Conservation (phyloP, 2,113 vertebrate species). For the Aptenodytes forsteri region DNA sequence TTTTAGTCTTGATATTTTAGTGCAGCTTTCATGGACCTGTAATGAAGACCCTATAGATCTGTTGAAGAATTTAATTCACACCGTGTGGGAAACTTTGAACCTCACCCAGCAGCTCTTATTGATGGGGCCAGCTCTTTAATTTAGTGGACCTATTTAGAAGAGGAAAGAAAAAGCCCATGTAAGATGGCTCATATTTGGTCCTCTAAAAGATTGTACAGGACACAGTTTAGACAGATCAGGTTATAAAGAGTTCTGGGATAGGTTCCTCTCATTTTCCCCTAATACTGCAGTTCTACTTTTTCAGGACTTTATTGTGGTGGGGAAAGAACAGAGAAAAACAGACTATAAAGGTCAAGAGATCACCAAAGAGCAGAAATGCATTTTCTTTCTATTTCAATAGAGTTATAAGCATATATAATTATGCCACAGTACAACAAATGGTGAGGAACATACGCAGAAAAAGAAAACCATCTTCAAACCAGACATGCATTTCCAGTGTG, state of each 20-base stretch:
- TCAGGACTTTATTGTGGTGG: neutral
- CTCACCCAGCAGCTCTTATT: neutral
- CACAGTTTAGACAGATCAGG: neutral
- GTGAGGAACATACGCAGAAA: neutral
- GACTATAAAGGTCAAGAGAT: neutral
- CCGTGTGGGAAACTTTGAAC: neutral
- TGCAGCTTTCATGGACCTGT: neutral
- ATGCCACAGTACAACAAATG: neutral
- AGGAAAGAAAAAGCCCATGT: neutral
- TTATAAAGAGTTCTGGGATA: neutral
- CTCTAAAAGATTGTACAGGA: neutral
- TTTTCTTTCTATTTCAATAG: neutral
- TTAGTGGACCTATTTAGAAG: neutral
- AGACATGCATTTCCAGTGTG: neutral
- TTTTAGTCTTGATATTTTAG: neutral
- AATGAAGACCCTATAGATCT: neutral
- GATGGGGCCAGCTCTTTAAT: neutral
- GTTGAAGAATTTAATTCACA: neutral
- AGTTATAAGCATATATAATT: neutral
- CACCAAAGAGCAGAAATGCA: neutral
- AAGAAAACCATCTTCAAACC: neutral
- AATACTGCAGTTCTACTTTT: neutral
- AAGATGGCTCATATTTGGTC: neutral
- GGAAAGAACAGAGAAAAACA: neutral
- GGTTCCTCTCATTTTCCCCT: neutral